phyloP scores from a whole-genome alignment of 2,113 vertebrate species.

The Lycaon pictus region DNA sequence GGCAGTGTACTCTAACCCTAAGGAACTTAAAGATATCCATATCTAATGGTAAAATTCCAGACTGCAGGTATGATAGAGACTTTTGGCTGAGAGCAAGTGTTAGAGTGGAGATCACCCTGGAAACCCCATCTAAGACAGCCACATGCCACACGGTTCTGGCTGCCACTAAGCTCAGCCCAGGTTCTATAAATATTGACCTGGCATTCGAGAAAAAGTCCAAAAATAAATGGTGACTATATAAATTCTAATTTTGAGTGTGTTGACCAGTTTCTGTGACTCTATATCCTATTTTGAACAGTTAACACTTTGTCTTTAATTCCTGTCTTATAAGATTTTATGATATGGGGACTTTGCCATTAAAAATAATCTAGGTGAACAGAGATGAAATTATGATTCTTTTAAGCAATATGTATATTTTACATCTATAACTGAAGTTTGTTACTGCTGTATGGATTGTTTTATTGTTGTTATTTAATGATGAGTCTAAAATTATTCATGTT shows the following conservation, averaged over 20 bases:
- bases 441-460: slow-evolving; percentile 49
- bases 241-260: slow-evolving; percentile 67
- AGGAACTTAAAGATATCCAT: background rate
- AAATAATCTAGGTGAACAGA: background rate
- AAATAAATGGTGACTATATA: slow-evolving; percentile 68
- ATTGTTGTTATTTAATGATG: slow-evolving; percentile 47
- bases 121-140: slow-evolving; percentile 54
- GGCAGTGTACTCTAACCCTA: background rate
- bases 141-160: slow-evolving; percentile 49
- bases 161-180: slow-evolving; percentile 21
- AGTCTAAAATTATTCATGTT: slow-evolving; percentile 32
- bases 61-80: background rate
- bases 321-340: slow-evolving; percentile 21
- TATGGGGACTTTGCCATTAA: background rate
- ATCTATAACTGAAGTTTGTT: slow-evolving; percentile 51
- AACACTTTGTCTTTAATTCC: slow-evolving; percentile 4
- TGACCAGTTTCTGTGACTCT: slow-evolving; percentile 60
- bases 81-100: background rate
- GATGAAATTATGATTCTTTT: background rate
- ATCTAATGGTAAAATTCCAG: slow-evolving; percentile 57
- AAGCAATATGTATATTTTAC: slow-evolving; percentile 16
- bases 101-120: background rate
- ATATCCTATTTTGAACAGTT: slow-evolving; percentile 28
- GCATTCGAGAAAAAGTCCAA: slow-evolving; percentile 59
- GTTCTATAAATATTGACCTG: slow-evolving; percentile 71